phyloP scores from a whole-genome alignment of 2,797 vertebrate species.

The Enoplosus armatus region DNA sequence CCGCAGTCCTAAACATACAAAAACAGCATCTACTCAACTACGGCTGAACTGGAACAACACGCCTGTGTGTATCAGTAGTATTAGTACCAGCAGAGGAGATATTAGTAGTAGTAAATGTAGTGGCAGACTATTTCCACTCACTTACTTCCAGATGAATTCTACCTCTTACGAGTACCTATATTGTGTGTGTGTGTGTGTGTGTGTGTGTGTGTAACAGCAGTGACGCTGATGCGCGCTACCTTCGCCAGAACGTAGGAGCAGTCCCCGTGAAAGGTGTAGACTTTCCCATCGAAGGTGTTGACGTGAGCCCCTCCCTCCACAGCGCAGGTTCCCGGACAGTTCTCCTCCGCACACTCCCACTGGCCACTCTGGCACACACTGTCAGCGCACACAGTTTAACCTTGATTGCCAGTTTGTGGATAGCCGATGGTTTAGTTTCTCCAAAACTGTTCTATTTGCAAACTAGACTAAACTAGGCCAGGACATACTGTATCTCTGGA shows the following conservation, averaged over 20 bases:
- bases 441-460: neutral
- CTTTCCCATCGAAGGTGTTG: slow-evolving; percentile 85
- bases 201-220: neutral
- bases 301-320: slow-evolving; percentile 89
- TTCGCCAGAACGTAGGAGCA: slow-evolving; percentile 86
- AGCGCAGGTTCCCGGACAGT: slow-evolving; percentile 87
- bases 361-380: slow-evolving; percentile 84
- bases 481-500: neutral
- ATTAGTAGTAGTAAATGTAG: neutral
- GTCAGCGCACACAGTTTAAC: slow-evolving; percentile 37
- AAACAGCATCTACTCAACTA: neutral
- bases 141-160: too few species aligned
- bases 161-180: too few species aligned
- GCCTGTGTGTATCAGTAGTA: neutral
- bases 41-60: neutral
- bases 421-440: neutral
- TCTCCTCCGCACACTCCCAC: slow-evolving; percentile 85
- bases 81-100: neutral
- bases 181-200: neutral
- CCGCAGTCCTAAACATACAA: slow-evolving; percentile 51
- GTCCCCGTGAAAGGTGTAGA: slow-evolving; percentile 88
- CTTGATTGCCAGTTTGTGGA: neutral
- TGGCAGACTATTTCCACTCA: too few species aligned
- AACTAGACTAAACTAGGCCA: neutral
- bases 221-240: slow-evolving; percentile 30